Conservation (phyloP, 1,140 invertebrate species). For the Drosophila hydei region DNA sequence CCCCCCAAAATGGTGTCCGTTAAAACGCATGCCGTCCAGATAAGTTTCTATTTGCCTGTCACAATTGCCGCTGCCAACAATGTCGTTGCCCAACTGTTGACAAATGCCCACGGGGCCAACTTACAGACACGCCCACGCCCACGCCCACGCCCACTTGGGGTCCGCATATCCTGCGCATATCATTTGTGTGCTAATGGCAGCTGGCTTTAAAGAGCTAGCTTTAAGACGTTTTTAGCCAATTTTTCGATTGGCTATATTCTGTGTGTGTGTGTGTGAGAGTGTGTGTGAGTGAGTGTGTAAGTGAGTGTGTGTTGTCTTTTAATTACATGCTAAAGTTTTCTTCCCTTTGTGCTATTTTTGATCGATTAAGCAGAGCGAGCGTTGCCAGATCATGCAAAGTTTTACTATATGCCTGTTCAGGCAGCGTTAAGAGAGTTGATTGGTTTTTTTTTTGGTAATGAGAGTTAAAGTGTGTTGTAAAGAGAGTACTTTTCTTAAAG, state of each 20-base stretch:
- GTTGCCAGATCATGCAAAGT: slow-evolving; percentile 1
- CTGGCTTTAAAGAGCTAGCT: too few species aligned
- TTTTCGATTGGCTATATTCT: too few species aligned
- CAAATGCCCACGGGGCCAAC: slow-evolving; percentile 61
- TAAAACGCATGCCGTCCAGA: slow-evolving; percentile 57
- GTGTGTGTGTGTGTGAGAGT: too few species aligned
- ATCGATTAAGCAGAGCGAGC: not conserved
- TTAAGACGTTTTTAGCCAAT: not conserved
- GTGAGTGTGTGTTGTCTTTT: slow-evolving; percentile 37
- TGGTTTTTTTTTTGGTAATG: too few species aligned
- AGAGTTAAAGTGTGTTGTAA: too few species aligned
- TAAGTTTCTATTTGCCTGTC: slow-evolving; percentile 71
- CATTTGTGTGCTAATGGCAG: slow-evolving; percentile 22
- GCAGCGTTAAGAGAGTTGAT: too few species aligned
- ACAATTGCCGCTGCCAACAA: slow-evolving; percentile 32
- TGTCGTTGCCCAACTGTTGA: slow-evolving; percentile 50
- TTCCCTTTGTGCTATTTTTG: slow-evolving; percentile 8
- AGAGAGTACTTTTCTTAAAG: too few species aligned
- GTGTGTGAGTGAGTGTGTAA: too few species aligned
- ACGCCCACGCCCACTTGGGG: not conserved
- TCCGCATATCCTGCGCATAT: slow-evolving; percentile 37
- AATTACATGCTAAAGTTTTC: slow-evolving; percentile 13
- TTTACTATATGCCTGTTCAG: too few species aligned
- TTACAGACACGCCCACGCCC: not conserved
- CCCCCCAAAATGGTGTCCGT: slow-evolving; percentile 35